These are phyloP conservation scores for Myiozetetes cayanensis DNA, from an alignment of 2,113 vertebrate species.

Conservation along the genomic window DNA sequence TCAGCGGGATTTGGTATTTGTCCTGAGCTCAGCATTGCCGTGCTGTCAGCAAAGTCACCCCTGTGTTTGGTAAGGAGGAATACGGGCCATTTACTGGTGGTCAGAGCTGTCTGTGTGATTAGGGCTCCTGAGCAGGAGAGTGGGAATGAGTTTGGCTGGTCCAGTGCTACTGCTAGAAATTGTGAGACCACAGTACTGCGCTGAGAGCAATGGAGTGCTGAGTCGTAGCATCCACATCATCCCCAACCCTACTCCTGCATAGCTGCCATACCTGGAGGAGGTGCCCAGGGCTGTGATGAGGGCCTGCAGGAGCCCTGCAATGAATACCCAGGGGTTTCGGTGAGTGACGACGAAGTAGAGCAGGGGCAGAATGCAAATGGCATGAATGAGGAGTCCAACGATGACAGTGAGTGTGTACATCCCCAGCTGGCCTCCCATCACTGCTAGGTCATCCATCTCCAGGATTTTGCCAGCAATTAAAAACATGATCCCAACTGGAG, in stretches of 20 bases:
- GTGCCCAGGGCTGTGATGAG: conserved; percentile 95
- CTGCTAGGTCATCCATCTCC: conserved; percentile 92
- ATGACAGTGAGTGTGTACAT: conserved; percentile 94
- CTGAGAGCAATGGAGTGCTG: not conserved
- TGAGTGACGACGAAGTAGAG: conserved; percentile 91
- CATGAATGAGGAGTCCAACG: conserved; percentile 90
- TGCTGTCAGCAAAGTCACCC: not conserved
- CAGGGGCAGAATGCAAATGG: conserved; percentile 87
- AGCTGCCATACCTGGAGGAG: conserved; percentile 85
- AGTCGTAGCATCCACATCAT: not conserved
- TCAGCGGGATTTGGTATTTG: not conserved
- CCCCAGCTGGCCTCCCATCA: conserved; percentile 92
- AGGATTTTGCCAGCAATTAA: conserved; percentile 96
- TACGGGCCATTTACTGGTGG: not conserved
- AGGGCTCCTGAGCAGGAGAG: not conserved
- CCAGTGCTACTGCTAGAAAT: not conserved
- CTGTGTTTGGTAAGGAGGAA: not conserved
- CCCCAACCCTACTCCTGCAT: not conserved
- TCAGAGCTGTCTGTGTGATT: not conserved
- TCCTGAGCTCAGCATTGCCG: not conserved
- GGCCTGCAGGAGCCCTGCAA: conserved; percentile 89
- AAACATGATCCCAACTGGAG: conserved; percentile 94
- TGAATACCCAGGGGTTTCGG: conserved; percentile 89
- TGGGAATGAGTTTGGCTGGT: not conserved
- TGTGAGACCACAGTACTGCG: not conserved